Evolutionary conservation across 2,888 invertebrate genomes (phyloP), one percentile per base, ranked within the genome.

Genomic region (Ochlodes sylvanus): DNA sequence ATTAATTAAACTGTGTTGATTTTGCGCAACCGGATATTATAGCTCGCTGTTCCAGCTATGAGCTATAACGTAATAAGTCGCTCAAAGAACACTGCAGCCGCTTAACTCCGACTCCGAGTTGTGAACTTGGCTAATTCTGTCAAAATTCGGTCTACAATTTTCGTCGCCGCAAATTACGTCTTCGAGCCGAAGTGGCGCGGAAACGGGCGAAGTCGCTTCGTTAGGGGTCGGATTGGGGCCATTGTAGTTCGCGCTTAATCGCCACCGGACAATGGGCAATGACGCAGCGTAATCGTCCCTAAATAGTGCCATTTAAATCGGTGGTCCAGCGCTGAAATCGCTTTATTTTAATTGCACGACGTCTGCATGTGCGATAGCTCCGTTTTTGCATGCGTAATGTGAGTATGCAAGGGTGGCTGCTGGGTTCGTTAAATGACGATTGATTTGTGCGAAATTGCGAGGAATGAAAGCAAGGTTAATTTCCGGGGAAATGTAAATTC

Each of bases 91-190:
- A 42, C 60, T 66, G 41, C 50, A 44, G 55, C 27, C 50, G 58
- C 47, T 52, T 14, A 21, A 38, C 56, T 62, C 14, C 44, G 84
- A 81, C 82, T 81, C 81, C 80, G 15, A 81, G 79, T 80, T 77
- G 76, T 77, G 76, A 83, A 84, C 82, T 84, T 81, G 50, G 60
- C 62, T 68, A 75, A 75, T 74, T 76, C 82, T 81, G 83, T 81
- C 86, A 86, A 86, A 88, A 86, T 85, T 85, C 84, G 81, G 78
- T 81, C 83, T 82, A 84, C 89, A 87, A 89, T 88, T 89, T 88
- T 84, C 82, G 81, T 75, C 78, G 81, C 91, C 92, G 82, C 92
- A 92, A 92, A 92, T 92, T 90, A 89, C 83, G 87, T 90, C 91
- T 92, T 92, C 82, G 76, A 77, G 72, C 82, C 85, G 84, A 87